A percentile compares a stretch with the other conserved stretches of the same genome.
Conservation (phyloP, 2,888 invertebrate genomes). For the Noctua fimbriata region DNA sequence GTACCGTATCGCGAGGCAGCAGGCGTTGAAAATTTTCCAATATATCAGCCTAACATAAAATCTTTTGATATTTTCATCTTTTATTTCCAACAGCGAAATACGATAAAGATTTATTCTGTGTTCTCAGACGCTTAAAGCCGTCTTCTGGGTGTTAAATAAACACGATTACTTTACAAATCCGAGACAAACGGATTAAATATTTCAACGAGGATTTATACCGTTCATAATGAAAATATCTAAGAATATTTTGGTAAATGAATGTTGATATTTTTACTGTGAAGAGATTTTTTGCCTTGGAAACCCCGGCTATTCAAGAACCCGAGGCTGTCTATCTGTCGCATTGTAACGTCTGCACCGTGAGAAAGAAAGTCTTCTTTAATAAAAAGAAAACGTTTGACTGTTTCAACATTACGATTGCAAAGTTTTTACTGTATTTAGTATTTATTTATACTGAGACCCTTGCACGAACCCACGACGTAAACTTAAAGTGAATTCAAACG, state of each 20-base stretch:
- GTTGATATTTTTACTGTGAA: conserved; percentile 12
- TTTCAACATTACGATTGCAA: conserved; percentile 7
- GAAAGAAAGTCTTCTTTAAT: conserved; percentile 38
- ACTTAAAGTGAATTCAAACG: background rate
- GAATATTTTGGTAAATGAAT: conserved; percentile 37
- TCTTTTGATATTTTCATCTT: conserved; percentile 59
- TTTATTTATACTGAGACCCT: background rate
- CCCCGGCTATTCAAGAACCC: conserved; percentile 3
- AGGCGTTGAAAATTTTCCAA: conserved; percentile 67
- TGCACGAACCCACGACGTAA: background rate
- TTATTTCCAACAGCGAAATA: conserved; percentile 55
- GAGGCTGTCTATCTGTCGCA: conserved; percentile 17
- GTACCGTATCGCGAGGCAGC: conserved; percentile 53
- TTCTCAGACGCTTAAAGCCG: conserved; percentile 45
- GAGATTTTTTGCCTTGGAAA: conserved; percentile 5
- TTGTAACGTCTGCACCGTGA: conserved; percentile 31
- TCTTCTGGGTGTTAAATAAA: conserved; percentile 62
- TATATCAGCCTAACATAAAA: conserved; percentile 63
- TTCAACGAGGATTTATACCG: conserved; percentile 59
- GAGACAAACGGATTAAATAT: conserved; percentile 60
- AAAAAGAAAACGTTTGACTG: conserved; percentile 26
- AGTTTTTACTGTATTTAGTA: background rate
- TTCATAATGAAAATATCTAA: conserved; percentile 61
- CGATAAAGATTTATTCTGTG: conserved; percentile 60
- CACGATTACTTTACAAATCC: conserved; percentile 62